Base-by-base conservation (phyloP, 2,113 vertebrate species). In the Variabilichromis moorii region DNA sequence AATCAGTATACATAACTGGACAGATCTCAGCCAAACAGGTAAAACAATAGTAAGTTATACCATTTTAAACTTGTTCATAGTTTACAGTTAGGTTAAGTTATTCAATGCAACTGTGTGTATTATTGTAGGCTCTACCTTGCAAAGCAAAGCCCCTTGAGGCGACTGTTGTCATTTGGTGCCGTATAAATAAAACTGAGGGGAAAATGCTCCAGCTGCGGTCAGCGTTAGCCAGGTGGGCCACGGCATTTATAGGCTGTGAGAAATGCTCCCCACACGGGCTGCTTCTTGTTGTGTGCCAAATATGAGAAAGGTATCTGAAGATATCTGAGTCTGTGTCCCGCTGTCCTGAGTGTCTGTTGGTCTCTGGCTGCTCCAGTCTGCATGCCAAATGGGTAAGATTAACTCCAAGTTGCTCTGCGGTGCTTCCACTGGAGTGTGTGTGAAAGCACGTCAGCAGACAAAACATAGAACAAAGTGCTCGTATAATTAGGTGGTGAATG, bases 21-120 rank as follows among this genome's bases (percentile, higher is more conserved):
- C 33, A 37, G 33, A 68, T 68, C 0, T 5, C 19, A 68, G 61
- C 4, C 61, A 37, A 21, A 68, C 61, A 37, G 19, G 19, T 68
- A 37, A 1, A 66, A 66, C 33, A n/a, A 21, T 11, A 63, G 1
- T 37, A 0, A 66, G 61, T 0, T 66, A 21, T 0, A 66, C 61
- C 33, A 13, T 66, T 37, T 63, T 35, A 35, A 35, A 66, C 31
- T 5, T 68, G 35, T 24, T 71, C 0, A 68, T 68, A 68, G 63
- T 68, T 68, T 40, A 71, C 66, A 63, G 14, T 68, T 40, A 68
- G 35, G 31, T 63, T 5, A 35, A 4, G 9, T 63, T 63, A 63
- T 63, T 63, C 8, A 19, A 11, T 63, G 28, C 28, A 33, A 33
- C 57, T 61, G 8, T 33, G 4, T 10, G 16, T 63, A 63, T 63